Percentiles rank a stretch among this genome's conserved stretches.
These are phyloP conservation scores for Hetaerina titia DNA, from an alignment of 2,888 invertebrate genomes.

Conservation along the genomic window DNA sequence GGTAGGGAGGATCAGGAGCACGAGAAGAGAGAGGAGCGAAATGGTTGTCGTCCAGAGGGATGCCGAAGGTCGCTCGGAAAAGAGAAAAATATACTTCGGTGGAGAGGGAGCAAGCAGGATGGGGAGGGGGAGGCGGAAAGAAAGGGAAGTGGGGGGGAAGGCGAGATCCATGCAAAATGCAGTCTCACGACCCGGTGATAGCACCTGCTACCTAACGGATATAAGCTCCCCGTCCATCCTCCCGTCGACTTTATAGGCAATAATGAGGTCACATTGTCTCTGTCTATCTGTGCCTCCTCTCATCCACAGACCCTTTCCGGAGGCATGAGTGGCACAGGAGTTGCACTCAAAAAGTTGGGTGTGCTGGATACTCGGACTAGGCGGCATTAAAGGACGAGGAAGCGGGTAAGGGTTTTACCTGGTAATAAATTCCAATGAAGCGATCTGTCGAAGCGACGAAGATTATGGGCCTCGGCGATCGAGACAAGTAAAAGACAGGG, in stretches of 20 bases:
- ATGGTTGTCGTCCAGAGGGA: not conserved
- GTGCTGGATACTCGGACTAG: not conserved
- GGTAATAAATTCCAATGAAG: constrained; percentile 54
- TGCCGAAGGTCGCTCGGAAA: not conserved
- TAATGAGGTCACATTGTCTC: constrained; percentile 64
- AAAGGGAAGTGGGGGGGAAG: not conserved
- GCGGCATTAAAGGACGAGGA: not conserved
- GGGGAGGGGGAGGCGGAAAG: not conserved
- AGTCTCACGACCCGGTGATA: constrained; percentile 34
- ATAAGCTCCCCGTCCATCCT: not conserved
- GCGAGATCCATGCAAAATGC: constrained; percentile 54
- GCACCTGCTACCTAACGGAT: constrained; percentile 50
- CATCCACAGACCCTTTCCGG: not conserved
- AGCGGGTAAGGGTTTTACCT: not conserved
- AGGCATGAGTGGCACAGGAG: not conserved
- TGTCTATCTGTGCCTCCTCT: not conserved
- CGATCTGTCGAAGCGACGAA: constrained; percentile 25
- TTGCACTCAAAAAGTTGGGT: not conserved
- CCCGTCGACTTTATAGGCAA: constrained; percentile 51
- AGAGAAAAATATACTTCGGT: no score
- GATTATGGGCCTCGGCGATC: not conserved
- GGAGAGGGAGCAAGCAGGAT: not conserved
- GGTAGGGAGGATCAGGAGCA: not conserved
- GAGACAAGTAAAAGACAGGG: not conserved
- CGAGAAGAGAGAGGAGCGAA: not conserved